Conservation (phyloP, 2,113 vertebrate species). For the Syrrhaptes paradoxus region DNA sequence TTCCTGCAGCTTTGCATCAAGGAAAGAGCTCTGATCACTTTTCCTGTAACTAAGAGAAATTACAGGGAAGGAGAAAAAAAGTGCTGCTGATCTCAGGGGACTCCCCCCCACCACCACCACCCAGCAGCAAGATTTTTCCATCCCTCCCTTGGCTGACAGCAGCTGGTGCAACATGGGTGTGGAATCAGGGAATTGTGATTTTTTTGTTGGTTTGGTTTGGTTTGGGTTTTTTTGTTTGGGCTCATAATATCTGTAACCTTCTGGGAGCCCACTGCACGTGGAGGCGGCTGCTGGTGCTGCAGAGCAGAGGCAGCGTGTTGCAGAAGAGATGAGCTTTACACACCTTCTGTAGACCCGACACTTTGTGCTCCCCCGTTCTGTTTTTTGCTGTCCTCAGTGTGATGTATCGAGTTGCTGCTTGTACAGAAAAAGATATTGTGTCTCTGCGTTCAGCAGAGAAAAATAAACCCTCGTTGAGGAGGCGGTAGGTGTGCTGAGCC, state of each 20-base stretch:
- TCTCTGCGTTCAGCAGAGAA: background rate
- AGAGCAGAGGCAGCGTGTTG: rapidly evolving
- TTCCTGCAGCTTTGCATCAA: background rate
- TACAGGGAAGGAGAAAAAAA: background rate
- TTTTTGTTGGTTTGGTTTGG: background rate
- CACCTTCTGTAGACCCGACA: rapidly evolving
- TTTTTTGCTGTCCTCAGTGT: background rate
- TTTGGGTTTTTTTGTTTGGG: background rate
- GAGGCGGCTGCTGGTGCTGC: rapidly evolving
- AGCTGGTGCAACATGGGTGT: rapidly evolving
- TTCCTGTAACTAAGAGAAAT: background rate
- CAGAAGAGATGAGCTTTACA: background rate
- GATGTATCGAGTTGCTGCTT: rapidly evolving
- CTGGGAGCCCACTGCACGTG: rapidly evolving
- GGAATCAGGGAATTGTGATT: background rate
- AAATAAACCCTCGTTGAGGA: background rate
- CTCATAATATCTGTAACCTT: background rate
- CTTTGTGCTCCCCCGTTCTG: rapidly evolving
- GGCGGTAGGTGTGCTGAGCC: rapidly evolving
- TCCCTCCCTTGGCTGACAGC: background rate
- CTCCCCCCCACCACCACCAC: no score
- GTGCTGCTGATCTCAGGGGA: background rate
- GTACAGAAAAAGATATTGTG: background rate
- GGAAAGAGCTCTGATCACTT: background rate
- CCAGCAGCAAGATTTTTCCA: background rate